phyloP scores from a whole-genome alignment of 2,888 invertebrate species.

The Acanthacorydalis orientalis region DNA sequence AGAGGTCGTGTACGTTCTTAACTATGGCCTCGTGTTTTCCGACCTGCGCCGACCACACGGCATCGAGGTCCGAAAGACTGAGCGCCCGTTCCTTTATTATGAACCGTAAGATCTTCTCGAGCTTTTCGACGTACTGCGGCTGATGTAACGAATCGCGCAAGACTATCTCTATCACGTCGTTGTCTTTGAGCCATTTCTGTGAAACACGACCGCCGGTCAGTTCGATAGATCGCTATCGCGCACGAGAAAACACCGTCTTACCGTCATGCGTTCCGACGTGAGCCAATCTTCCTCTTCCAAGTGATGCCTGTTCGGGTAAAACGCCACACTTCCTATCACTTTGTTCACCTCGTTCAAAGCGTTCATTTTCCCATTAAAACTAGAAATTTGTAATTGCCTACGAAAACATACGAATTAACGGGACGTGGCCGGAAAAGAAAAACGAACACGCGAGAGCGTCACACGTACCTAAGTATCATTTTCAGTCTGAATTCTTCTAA shows the following conservation, averaged over 20 bases:
- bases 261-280: conserved; percentile 86
- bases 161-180: conserved; percentile 87
- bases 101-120: conserved; percentile 94
- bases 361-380: conserved; percentile 98
- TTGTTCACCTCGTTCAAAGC: conserved; percentile 97
- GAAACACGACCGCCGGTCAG: conserved; percentile 12
- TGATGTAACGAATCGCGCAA: conserved; percentile 91
- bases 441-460: too few species aligned
- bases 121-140: conserved; percentile 92
- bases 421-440: too few species aligned
- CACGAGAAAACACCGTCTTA: conserved; percentile 29
- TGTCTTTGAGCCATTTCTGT: conserved; percentile 89
- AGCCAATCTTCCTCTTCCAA: conserved; percentile 79
- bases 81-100: conserved; percentile 87
- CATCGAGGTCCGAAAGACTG: conserved; percentile 80
- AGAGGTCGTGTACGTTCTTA: conserved; percentile 88
- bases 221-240: neutral
- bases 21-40: conserved; percentile 98
- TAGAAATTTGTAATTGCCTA: conserved; percentile 84
- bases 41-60: conserved; percentile 92
- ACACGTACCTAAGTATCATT: conserved; percentile 56
- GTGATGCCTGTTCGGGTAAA: conserved; percentile 64
- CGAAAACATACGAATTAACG: conserved; percentile 8
- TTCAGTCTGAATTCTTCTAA: conserved; percentile 90
- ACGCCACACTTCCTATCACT: conserved; percentile 79